Base-by-base conservation (phyloP, 2,888 invertebrate species). In the Thera britannica region DNA sequence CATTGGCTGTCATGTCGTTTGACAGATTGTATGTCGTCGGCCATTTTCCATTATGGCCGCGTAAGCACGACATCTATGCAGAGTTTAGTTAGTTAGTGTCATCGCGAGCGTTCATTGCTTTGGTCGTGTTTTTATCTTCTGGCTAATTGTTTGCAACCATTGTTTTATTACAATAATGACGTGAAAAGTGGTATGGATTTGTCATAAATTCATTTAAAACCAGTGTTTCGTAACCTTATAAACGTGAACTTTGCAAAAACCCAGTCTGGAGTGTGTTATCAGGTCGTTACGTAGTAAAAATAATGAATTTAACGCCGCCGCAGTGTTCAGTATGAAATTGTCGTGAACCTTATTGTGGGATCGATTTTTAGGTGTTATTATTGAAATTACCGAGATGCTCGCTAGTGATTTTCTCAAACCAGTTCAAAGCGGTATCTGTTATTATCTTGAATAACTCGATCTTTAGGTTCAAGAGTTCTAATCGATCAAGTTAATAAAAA, bases 291-390 rank as follows among this genome's bases (percentile, higher is more conserved):
- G 77, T 86, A 87, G 87, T 85, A 87, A 90, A 91, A 83, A 87
- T 89, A 90, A 90, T 90, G 90, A 87, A 89, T 89, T 88, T 90
- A 87, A 87, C 88, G 82, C 87, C 87, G 86, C 86, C 75, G 87
- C 90, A 89, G 90, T 87, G 83, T 89, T 86, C 83, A 86, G 85
- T 90, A 88, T 84, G 89, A 90, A 90, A 41, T 90, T 89, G 90
- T 89, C 89, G 88, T 88, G 89, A 87, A 87, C 89, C 84, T 85
- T 90, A 88, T 86, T 89, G 91, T 91, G 86, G 83, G 83, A 93
- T 93, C 93, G 93, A 93, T 93, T 92, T 93, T 93, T 92, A 91
- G 90, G 88, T 92, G 92, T 92, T 93, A 93, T 93, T 92, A 93
- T 91, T 92, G 90, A 92, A 92, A 92, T 92, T 90, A 92, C 87